Base-by-base conservation (phyloP, 2,888 invertebrate genomes). In the Dasysyrphus albostriatus region DNA sequence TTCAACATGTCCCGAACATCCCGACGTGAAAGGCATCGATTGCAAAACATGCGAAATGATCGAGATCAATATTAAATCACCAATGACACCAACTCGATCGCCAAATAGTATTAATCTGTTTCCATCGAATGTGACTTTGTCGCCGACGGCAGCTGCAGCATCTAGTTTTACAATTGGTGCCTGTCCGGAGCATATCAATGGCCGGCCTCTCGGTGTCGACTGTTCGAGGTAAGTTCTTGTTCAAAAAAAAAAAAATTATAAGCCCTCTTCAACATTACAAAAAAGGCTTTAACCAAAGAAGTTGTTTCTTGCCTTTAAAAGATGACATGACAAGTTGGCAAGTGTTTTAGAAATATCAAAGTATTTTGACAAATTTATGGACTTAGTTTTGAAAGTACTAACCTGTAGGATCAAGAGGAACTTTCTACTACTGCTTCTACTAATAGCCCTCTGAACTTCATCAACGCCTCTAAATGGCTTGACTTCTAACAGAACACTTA, bases 131-230 rank as follows among this genome's bases (percentile, higher is more conserved):
- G 80, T 89, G 51, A 88, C 88, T 42, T 88, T 89, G 82, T 89
- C 89, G 10, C 88, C 89, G 73, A 89, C 89, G 59, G 82, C 44
- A 83, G 88, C 89, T 76, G 89, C 85, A 88, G 88, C 88, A 34
- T 67, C 75, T 2, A 92, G 92, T 83, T 93, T 98, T 88, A 97
- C 98, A 91, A 98, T 98, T 93, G 97, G 98, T 56, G 97, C 98
- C 49, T 98, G 98, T 92, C 97, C 98, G 32, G 98, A 98, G 90
- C 98, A 98, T 92, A 96, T 98, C 88, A 98, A 98, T 91, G 98
- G 98, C 56, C 94, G 98, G 88, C 97, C 98, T 0, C 96, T 97
- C 89, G 98, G 98, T 65, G 97, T 98, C 74, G 98, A 98, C 91
- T 99, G 99, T 92, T 95, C 97, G 19, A 91, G 93, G 93, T 93